Conservation (phyloP, 2,888 invertebrate genomes). For the Cataglyphis altisquamis region DNA sequence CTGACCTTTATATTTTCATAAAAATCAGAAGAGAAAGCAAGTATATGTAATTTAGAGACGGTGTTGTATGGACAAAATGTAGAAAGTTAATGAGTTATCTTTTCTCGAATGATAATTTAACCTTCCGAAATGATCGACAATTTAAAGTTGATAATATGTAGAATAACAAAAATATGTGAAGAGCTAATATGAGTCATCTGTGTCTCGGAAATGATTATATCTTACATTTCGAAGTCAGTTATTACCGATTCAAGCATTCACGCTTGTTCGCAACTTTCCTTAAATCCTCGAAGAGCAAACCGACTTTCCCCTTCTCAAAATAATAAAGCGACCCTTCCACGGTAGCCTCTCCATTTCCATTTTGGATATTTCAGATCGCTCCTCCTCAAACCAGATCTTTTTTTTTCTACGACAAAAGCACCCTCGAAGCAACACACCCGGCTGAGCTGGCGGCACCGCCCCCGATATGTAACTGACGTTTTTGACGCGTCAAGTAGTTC, state of each 20-base stretch:
- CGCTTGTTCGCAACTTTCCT: conserved; percentile 23
- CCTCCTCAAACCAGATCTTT: conserved; percentile 42
- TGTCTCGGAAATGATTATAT: not conserved
- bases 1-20: conserved; percentile 3
- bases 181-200: not conserved
- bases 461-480: conserved; percentile 83
- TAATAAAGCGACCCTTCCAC: conserved; percentile 59
- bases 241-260: not conserved
- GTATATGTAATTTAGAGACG: not conserved
- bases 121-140: not conserved
- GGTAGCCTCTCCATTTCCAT: conserved; percentile 61
- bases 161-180: not conserved
- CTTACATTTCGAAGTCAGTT: not conserved
- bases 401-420: conserved; percentile 59
- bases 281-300: conserved; percentile 28
- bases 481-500: conserved; percentile 84
- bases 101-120: not conserved
- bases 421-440: conserved; percentile 63
- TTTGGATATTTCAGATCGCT: conserved; percentile 36
- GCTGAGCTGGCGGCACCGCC: conserved; percentile 64
- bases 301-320: conserved; percentile 60
- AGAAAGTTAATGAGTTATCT: not conserved
- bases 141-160: not conserved
- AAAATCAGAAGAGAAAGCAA: not conserved
- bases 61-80: not conserved